Evolutionary conservation across 1,140 invertebrate genomes (phyloP).

Genomic region (Heterodera schachtii): DNA sequence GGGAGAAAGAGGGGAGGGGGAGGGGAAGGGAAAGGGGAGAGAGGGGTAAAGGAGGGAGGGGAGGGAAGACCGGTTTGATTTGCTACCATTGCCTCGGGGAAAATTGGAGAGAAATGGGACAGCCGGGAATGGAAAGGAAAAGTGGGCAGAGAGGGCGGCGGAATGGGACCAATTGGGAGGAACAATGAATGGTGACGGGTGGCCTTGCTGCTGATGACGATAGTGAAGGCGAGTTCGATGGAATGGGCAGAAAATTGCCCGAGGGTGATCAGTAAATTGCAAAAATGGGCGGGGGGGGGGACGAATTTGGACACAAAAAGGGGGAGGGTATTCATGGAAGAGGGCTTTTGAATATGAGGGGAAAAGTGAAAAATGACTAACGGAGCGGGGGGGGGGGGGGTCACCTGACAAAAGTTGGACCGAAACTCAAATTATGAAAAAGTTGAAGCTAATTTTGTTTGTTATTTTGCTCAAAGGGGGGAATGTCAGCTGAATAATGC

Average conservation of each 20-base stretch:
- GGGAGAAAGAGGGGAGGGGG: background rate
- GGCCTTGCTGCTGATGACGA: slow-evolving; percentile 5
- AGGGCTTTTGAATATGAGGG: background rate
- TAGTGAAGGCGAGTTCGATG: background rate
- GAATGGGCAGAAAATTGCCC: background rate
- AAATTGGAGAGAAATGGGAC: background rate
- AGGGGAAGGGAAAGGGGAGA: background rate
- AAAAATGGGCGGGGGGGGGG: background rate
- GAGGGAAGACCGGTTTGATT: background rate
- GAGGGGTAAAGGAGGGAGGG: no score
- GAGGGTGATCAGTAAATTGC: background rate
- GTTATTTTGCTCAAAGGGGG: no score
- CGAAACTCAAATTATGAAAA: no score
- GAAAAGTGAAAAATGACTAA: no score
- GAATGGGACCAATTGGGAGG: slow-evolving; percentile 13
- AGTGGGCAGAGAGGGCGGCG: background rate
- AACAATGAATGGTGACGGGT: slow-evolving; percentile 9
- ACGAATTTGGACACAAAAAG: background rate
- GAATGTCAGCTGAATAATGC: no score
- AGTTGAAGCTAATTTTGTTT: no score
- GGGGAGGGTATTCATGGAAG: no score
- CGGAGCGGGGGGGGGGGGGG: no score
- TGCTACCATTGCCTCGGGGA: background rate
- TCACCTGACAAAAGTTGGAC: no score
- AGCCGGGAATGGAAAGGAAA: background rate